Evolutionary conservation across 2,888 invertebrate species (phyloP).

Genomic region (Agrilus biguttatus): DNA sequence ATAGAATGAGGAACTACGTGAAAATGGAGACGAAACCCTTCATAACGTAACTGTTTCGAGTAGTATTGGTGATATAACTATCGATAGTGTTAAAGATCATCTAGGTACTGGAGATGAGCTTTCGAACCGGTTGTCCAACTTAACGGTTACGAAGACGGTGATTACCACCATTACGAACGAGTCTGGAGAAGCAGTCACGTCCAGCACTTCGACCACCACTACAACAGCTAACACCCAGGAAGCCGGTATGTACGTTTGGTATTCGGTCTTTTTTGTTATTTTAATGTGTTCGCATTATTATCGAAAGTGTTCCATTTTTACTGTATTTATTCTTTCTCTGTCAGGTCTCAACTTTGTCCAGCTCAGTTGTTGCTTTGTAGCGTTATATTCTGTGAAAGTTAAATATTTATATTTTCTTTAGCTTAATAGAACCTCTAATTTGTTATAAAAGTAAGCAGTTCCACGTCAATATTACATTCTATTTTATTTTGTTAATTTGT

Average conservation of each 20-base stretch:
- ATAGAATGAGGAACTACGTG: constrained; percentile 23
- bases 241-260: constrained; percentile 36
- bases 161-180: constrained; percentile 38
- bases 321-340: background rate
- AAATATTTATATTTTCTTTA: background rate
- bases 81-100: constrained; percentile 88
- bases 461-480: constrained; percentile 2
- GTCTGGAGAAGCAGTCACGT: constrained; percentile 26
- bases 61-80: constrained; percentile 76
- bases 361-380: background rate
- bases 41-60: constrained; percentile 39
- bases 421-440: constrained; percentile 2
- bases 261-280: constrained; percentile 1
- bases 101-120: constrained; percentile 34
- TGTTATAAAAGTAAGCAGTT: constrained; percentile 3
- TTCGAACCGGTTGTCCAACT: constrained; percentile 22
- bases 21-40: constrained; percentile 37
- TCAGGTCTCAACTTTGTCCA: background rate
- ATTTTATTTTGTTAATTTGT: constrained; percentile 6
- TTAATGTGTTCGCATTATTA: constrained; percentile 3
- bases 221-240: constrained; percentile 29
- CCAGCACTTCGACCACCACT: constrained; percentile 26
- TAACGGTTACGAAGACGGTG: constrained; percentile 46
- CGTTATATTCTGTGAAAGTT: background rate
- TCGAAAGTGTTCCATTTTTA: constrained; percentile 12